A percentile compares a stretch with the other conserved stretches of the same genome.
phyloP scores from a whole-genome alignment of 2,888 invertebrate genomes.

The Lycophotia porphyrea region DNA sequence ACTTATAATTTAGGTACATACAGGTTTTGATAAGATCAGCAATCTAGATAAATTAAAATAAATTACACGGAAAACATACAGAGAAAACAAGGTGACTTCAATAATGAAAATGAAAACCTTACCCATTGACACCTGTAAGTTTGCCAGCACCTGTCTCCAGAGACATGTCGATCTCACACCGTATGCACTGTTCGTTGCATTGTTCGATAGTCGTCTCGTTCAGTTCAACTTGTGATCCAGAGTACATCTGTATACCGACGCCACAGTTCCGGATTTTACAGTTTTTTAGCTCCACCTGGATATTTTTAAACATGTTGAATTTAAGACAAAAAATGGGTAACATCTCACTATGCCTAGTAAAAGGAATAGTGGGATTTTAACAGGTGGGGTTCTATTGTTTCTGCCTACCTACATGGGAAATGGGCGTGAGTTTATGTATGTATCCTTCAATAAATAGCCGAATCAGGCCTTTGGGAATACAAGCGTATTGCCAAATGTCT shows the following conservation, averaged over 20 bases:
- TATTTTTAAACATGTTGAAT: not conserved
- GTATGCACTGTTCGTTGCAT: constrained; percentile 82
- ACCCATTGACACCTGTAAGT: constrained; percentile 67
- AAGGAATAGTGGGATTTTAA: not conserved
- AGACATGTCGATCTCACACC: constrained; percentile 78
- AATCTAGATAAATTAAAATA: too few species aligned
- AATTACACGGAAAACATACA: too few species aligned
- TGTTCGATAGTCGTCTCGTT: constrained; percentile 70
- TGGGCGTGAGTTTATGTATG: too few species aligned
- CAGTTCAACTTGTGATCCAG: constrained; percentile 78
- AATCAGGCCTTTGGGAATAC: too few species aligned
- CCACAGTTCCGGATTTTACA: constrained; percentile 83
- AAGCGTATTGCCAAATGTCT: too few species aligned
- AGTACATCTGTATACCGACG: constrained; percentile 87
- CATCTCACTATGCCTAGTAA: not conserved
- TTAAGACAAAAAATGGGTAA: not conserved
- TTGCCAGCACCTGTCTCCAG: constrained; percentile 42
- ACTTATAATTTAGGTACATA: too few species aligned
- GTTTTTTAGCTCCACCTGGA: constrained; percentile 82
- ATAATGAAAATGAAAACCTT: constrained; percentile 55
- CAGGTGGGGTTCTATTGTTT: too few species aligned
- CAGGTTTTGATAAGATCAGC: too few species aligned
- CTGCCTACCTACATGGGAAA: too few species aligned
- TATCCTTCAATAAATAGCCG: too few species aligned
- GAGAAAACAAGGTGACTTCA: too few species aligned